Evolutionary conservation across 2,888 invertebrate genomes (phyloP), one percentile per base, ranked within the genome.

Genomic region (Galerucella calmariensis): DNA sequence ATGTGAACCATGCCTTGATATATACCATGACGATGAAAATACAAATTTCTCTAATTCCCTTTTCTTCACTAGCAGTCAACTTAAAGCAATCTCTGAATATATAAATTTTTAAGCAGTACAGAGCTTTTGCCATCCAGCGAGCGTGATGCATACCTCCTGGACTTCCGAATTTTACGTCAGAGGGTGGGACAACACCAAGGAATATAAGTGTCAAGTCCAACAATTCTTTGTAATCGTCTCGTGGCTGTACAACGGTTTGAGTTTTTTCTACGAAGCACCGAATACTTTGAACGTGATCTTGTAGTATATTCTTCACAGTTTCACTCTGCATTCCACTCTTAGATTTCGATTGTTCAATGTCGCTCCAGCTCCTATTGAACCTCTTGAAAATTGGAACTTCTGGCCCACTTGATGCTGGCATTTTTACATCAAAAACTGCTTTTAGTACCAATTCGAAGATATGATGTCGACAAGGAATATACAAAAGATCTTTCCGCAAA

Each of bases 401-500:
- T 63, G 63, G 63, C 12, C 63, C 63, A 35, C 8, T 14, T n/a
- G 9, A 11, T 14, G 44, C n/a, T n/a, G 16, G 63, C 44, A 35
- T 35, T 11, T 35, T 35, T 41, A 63, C 63, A 35, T 63, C 63
- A 63, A 63, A 63, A 41, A 63, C 63, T 35, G 2, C 14, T 63
- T 63, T 63, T 35, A 63, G 9, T 35, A 63, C 16, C 9, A 63
- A 11, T 63, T 63, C 44, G 9, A 63, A 14, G 41, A 63, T 35
- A 44, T 63, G 63, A 63, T 63, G 63, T 35, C 63, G 63, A 63
- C 44, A 63, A 9, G 63, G 41, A 51, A 51, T 35, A 63, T 14
- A 9, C 63, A 63, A 63, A 63, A 9, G 11, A 35, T 9, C 44
- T 44, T 44, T 63, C 35, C 12, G 27, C 27, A 27, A 27, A 27